Conservation (phyloP, 2,888 invertebrate genomes). For the Dasypogon diadema region DNA sequence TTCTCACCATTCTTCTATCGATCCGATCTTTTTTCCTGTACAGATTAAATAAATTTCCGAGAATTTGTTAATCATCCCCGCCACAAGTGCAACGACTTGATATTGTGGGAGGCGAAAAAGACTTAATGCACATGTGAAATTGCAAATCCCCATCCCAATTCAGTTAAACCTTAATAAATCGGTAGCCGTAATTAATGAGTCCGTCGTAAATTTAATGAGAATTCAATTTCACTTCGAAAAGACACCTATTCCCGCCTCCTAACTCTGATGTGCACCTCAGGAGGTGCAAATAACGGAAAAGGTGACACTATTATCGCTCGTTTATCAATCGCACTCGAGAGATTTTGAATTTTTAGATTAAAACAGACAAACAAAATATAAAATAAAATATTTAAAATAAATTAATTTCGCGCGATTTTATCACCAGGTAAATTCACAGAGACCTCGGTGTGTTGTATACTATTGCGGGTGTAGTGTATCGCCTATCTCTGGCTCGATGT, state of each 20-base stretch:
- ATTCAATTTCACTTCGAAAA: not conserved
- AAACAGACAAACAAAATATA: not conserved
- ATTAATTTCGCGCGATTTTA: not conserved
- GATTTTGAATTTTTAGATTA: not conserved
- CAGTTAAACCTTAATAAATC: too few species aligned
- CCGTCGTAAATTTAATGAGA: constrained; percentile 3
- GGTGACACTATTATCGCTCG: not conserved
- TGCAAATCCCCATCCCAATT: too few species aligned
- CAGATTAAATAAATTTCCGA: too few species aligned
- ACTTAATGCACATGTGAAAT: too few species aligned
- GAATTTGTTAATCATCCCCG: too few species aligned
- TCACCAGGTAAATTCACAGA: too few species aligned
- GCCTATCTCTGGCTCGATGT: too few species aligned
- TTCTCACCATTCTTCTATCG: too few species aligned
- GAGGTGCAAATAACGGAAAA: not conserved
- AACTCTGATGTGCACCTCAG: not conserved
- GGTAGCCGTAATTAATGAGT: not conserved
- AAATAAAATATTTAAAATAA: not conserved
- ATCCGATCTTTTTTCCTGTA: too few species aligned
- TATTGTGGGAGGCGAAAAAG: too few species aligned
- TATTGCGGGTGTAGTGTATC: not conserved
- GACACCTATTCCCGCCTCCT: not conserved
- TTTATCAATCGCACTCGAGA: not conserved
- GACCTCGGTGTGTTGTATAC: too few species aligned
- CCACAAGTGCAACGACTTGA: too few species aligned